Percentiles rank a stretch among this genome's conserved stretches.
phyloP scores from a whole-genome alignment of 2,113 vertebrate genomes.

The Varanus komodoensis region DNA sequence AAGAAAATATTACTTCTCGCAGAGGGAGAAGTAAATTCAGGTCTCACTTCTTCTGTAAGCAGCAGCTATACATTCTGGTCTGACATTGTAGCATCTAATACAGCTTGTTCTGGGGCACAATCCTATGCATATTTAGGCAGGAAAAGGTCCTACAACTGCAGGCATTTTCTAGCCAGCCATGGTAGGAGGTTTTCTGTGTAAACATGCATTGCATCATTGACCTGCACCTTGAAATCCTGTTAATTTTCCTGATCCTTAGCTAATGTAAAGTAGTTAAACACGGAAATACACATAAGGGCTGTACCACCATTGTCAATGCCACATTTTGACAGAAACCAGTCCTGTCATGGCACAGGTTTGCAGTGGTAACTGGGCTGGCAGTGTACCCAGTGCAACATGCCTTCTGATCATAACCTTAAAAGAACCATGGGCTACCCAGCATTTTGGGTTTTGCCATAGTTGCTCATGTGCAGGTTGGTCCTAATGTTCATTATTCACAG shows the following conservation, averaged over 20 bases:
- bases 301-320: too few relatives aligned
- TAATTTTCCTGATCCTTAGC: not conserved
- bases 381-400: not conserved
- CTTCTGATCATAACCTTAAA: not conserved
- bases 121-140: too few relatives aligned
- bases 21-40: not conserved
- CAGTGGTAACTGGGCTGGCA: not conserved
- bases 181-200: too few relatives aligned
- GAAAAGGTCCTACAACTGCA: too few relatives aligned
- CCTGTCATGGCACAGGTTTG: not conserved
- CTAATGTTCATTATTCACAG: not conserved
- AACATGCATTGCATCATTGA: not conserved
- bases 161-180: too few relatives aligned
- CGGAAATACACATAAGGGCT: too few relatives aligned
- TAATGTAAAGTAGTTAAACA: not conserved
- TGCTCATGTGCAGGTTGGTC: not conserved
- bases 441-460: not conserved
- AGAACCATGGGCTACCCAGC: not conserved
- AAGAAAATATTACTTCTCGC: too few relatives aligned
- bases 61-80: not conserved
- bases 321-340: not conserved
- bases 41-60: not conserved
- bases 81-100: not conserved
- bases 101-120: too few relatives aligned
- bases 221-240: not conserved